Percentiles rank a stretch among this genome's conserved stretches.
Conservation (phyloP, 2,113 vertebrate species). For the Archilochus colubris region DNA sequence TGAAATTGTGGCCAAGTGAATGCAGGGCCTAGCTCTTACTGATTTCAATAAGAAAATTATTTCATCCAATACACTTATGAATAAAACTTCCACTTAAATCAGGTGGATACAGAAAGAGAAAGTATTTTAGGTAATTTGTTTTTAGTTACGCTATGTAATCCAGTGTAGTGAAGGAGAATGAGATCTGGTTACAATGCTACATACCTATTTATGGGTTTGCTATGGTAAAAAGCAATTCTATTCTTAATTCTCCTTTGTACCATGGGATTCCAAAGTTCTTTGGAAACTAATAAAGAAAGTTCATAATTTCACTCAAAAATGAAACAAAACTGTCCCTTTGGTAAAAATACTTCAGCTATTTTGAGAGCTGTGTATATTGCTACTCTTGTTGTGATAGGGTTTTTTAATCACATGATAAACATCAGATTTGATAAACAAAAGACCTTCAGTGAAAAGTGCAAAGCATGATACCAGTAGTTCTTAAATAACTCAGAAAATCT, state of each 20-base stretch:
- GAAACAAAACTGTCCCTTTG: neutral
- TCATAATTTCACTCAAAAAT: neutral
- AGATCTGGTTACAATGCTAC: neutral
- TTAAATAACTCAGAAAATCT: neutral
- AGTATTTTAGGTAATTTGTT: neutral
- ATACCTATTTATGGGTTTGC: accelerated
- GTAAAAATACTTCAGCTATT: neutral
- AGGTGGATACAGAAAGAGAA: neutral
- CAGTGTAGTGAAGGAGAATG: neutral
- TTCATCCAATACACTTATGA: neutral
- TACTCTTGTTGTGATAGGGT: neutral
- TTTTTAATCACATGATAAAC: too few relatives aligned
- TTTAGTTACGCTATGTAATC: neutral
- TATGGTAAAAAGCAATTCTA: neutral
- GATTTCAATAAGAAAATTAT: neutral
- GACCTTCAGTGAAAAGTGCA: neutral
- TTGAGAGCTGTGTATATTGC: neutral
- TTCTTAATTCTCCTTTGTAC: neutral
- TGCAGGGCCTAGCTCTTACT: neutral
- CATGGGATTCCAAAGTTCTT: neutral
- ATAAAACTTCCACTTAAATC: neutral
- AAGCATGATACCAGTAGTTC: neutral
- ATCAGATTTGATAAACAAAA: neutral
- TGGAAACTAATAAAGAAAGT: neutral
- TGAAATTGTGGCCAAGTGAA: neutral